Conservation (phyloP, 2,797 vertebrate genomes). For the Gephyroberyx darwinii region DNA sequence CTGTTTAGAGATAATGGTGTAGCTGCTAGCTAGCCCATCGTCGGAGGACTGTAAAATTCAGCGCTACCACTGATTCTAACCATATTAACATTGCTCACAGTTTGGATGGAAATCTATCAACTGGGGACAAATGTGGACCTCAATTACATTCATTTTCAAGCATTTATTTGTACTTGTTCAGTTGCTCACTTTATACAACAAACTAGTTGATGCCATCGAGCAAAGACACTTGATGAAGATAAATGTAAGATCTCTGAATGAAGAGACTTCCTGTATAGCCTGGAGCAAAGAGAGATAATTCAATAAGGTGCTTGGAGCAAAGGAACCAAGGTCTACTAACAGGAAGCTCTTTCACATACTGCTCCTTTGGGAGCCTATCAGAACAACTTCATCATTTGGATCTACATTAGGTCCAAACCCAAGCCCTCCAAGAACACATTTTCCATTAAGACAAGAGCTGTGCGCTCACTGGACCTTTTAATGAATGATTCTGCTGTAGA, state of each 20-base stretch:
- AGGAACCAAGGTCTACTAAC: conserved; percentile 42
- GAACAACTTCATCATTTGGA: background rate
- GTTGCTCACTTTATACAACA: background rate
- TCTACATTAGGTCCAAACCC: background rate
- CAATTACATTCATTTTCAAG: background rate
- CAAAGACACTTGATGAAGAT: background rate
- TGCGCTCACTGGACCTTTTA: too few relatives aligned
- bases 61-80: background rate
- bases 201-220: conserved; percentile 25
- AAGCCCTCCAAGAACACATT: too few relatives aligned
- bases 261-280: conserved; percentile 50
- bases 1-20: conserved; percentile 28
- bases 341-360: conserved; percentile 50
- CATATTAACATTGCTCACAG: too few relatives aligned
- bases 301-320: conserved; percentile 55
- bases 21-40: conserved; percentile 27
- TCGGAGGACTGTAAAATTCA: conserved; percentile 41
- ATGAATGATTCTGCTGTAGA: too few relatives aligned
- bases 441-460: too few relatives aligned
- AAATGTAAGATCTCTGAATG: conserved; percentile 34
- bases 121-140: conserved; percentile 10
- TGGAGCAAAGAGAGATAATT: conserved; percentile 48
- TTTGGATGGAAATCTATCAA: conserved; percentile 18
- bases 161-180: conserved; percentile 29
- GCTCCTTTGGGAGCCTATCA: conserved; percentile 11